A percentile compares a stretch with the other conserved stretches of the same genome.
Conservation (phyloP, 2,797 vertebrate genomes). For the Schizopygopsis malacanthus region DNA sequence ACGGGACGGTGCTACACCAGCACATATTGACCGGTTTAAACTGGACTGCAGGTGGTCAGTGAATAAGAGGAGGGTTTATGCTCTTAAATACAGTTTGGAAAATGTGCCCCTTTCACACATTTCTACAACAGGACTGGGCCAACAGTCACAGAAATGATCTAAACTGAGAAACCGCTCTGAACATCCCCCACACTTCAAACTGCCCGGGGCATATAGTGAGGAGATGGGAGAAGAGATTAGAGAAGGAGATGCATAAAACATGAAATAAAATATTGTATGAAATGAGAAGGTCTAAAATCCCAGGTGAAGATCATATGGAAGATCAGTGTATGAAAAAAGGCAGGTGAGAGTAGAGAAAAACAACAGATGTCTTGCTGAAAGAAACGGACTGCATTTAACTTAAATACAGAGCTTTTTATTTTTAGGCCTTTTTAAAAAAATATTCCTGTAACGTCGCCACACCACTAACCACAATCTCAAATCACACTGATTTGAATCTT, state of each 20-base stretch:
- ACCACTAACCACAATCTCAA: not conserved
- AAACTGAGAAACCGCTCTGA: not conserved
- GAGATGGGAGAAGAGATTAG: not conserved
- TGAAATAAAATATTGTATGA: slow-evolving; percentile 8
- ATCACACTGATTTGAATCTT: not conserved
- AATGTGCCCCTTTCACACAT: not conserved
- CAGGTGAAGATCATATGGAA: not conserved
- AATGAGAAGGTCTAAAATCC: slow-evolving; percentile 10
- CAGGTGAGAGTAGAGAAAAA: not conserved
- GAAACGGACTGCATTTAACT: not conserved
- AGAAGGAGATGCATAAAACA: slow-evolving; percentile 28
- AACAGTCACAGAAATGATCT: not conserved
- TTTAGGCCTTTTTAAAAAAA: not conserved
- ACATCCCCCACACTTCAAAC: slow-evolving; percentile 21
- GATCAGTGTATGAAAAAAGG: not conserved
- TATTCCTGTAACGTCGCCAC: not conserved
- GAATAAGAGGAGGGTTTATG: not conserved
- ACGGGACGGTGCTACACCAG: not conserved
- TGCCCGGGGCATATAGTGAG: not conserved
- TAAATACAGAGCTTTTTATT: not conserved
- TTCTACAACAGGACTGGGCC: not conserved
- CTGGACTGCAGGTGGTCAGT: not conserved
- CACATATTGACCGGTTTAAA: not conserved
- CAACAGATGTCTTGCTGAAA: not conserved
- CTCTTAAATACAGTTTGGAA: not conserved